Evolutionary conservation across 2,797 vertebrate genomes (phyloP), one percentile per base, ranked within the genome.

Genomic region (Pogoniulus pusillus): DNA sequence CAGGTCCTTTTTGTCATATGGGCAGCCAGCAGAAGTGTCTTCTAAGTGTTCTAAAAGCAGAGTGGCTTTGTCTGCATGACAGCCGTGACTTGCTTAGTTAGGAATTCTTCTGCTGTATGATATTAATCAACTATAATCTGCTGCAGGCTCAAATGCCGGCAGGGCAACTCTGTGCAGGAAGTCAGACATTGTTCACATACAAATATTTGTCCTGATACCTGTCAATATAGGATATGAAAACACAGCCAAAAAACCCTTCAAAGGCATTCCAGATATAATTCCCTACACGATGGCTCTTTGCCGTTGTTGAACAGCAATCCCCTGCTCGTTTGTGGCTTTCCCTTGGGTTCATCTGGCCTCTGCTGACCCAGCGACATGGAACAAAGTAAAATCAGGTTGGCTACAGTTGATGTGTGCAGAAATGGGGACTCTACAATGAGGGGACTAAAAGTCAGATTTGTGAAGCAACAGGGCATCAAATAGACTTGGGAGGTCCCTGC

Each of bases 121-220:
- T 85, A 85, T 60, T 85, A 94, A 94, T 93, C 93, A 93, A 93
- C 73, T 79, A 32, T 73, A 89, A 91, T 64, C 12, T 91, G 51
- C 63, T 85, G 68, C 85, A 96, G 79, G 49, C 49, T 89, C 53
- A 79, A 72, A 77, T 73, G 29, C 29, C 80, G 57, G 47, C 3
- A 1, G 77, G 77, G 45, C 70, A 84, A 54, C 39, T 89, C 63
- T 62, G 43, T 93, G 51, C 34, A 85, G 62, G 49, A 93, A 88
- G 26, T 85, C 70, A 90, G 71, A 69, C 70, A 35, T 69, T 79
- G 73, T 83, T 90, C 83, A 53, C 34, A 74, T 88, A 73, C 57
- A 81, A 80, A 86, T 39, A 22, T 83, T 93, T 94, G 54, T 79
- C 64, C 79, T 80, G 57, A 34, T 84, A 90, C 45, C 70, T 91